These are phyloP conservation scores for Phrynosoma platyrhinos DNA, from an alignment of 2,113 vertebrate species.

Conservation along the genomic window DNA sequence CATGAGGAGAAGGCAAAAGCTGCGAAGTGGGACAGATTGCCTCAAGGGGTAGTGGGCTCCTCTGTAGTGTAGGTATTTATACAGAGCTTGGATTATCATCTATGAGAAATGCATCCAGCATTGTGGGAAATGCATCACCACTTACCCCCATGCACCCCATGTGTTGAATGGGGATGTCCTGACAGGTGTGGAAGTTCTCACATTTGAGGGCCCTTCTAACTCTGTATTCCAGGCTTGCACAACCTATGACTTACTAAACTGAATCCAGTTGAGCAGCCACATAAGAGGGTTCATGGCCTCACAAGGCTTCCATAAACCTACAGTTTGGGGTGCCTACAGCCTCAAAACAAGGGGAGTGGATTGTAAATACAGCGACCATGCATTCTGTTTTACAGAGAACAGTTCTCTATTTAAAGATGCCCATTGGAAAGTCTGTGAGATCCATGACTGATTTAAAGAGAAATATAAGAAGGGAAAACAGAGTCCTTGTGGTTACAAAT, in stretches of 20 bases:
- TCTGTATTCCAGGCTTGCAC: background rate
- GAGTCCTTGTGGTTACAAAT: too few relatives aligned
- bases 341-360: background rate
- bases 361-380: too few relatives aligned
- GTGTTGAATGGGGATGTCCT: background rate
- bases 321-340: background rate
- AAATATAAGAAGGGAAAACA: too few relatives aligned
- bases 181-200: background rate
- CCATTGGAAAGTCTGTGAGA: too few relatives aligned
- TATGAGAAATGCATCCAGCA: background rate
- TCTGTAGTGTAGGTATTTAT: background rate
- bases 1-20: background rate
- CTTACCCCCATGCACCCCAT: background rate
- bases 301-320: background rate
- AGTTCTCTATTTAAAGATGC: too few relatives aligned
- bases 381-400: too few relatives aligned
- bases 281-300: background rate
- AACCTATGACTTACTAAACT: background rate
- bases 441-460: too few relatives aligned
- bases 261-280: too few relatives aligned
- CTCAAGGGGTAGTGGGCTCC: background rate
- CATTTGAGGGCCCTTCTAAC: background rate
- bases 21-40: background rate
- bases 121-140: background rate
- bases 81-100: background rate